These are phyloP conservation scores for Apamea monoglypha DNA, from an alignment of 2,888 invertebrate species.

Conservation along the genomic window DNA sequence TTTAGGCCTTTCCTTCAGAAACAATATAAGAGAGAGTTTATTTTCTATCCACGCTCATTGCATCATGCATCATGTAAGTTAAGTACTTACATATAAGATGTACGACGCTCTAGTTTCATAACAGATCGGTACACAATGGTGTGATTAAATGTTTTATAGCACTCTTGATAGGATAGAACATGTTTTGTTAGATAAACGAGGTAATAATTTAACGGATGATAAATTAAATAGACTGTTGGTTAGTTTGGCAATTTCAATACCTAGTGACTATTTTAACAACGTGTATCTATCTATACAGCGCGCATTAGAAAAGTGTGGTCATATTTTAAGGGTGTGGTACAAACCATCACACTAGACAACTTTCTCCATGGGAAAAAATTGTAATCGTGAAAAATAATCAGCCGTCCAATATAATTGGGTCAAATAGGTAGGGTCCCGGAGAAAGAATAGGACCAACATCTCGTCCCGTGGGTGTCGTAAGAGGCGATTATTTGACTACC, in stretches of 20 bases:
- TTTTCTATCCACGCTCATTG: slow-evolving; percentile 43
- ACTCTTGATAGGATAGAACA: slow-evolving; percentile 23
- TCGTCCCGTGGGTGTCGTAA: too few species aligned
- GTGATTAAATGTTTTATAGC: slow-evolving; percentile 47
- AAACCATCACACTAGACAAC: neutral
- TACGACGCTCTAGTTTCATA: slow-evolving; percentile 69
- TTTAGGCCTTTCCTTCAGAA: neutral
- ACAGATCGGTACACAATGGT: slow-evolving; percentile 64
- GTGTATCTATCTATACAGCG: neutral
- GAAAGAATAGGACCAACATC: too few species aligned
- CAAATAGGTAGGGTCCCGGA: too few species aligned
- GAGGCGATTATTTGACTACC: too few species aligned
- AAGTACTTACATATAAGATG: slow-evolving; percentile 33
- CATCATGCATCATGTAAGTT: slow-evolving; percentile 27
- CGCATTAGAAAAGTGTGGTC: neutral
- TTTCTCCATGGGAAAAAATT: neutral
- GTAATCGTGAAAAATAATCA: neutral
- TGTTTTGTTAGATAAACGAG: slow-evolving; percentile 15
- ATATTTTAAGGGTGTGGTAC: neutral
- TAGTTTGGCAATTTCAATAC: slow-evolving; percentile 7
- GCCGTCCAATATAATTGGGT: too few species aligned
- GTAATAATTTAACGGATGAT: slow-evolving; percentile 28
- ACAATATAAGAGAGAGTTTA: slow-evolving; percentile 10
- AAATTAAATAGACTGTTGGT: neutral
- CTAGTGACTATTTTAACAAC: neutral